A percentile compares a stretch with the other conserved stretches of the same genome.
phyloP scores from a whole-genome alignment of 2,797 vertebrate genomes.

The Spinibarbus caldwelli region DNA sequence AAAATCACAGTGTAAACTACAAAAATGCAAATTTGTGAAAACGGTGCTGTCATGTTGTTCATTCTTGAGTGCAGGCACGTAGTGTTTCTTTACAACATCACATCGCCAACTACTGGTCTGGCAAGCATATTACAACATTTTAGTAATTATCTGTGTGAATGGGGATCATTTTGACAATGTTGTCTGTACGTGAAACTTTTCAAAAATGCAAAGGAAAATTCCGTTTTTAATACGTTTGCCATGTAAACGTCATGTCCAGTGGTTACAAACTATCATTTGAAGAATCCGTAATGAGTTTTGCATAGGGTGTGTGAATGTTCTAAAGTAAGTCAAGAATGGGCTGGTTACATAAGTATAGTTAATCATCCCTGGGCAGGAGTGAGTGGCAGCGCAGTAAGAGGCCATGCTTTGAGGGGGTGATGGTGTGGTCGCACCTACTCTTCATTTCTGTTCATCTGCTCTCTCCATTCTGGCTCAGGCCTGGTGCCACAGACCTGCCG shows the following conservation, averaged over 20 bases:
- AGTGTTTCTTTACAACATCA: neutral
- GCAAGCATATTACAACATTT: neutral
- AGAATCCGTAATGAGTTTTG: neutral
- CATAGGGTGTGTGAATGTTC: slow-evolving; percentile 39
- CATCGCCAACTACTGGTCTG: neutral
- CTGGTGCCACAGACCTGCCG: slow-evolving; percentile 58
- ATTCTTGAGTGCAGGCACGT: neutral
- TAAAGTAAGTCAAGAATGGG: slow-evolving; percentile 27
- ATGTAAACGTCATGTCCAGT: neutral
- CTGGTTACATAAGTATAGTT: slow-evolving; percentile 57
- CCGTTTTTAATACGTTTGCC: neutral
- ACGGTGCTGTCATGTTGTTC: neutral
- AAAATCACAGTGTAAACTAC: neutral
- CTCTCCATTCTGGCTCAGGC: slow-evolving; percentile 59
- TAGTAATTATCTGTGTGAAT: neutral
- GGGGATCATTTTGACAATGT: neutral
- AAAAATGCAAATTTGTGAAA: neutral
- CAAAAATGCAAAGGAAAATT: neutral
- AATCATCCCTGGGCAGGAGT: slow-evolving; percentile 66
- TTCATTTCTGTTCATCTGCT: slow-evolving; percentile 69
- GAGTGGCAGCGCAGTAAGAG: slow-evolving; percentile 50
- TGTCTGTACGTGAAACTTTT: neutral
- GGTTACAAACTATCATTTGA: neutral
- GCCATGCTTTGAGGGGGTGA: slow-evolving; percentile 79
- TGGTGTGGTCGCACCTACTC: slow-evolving; percentile 72